These are phyloP conservation scores for Salmo trutta DNA, from an alignment of 2,797 vertebrate species.

Conservation along the genomic window DNA sequence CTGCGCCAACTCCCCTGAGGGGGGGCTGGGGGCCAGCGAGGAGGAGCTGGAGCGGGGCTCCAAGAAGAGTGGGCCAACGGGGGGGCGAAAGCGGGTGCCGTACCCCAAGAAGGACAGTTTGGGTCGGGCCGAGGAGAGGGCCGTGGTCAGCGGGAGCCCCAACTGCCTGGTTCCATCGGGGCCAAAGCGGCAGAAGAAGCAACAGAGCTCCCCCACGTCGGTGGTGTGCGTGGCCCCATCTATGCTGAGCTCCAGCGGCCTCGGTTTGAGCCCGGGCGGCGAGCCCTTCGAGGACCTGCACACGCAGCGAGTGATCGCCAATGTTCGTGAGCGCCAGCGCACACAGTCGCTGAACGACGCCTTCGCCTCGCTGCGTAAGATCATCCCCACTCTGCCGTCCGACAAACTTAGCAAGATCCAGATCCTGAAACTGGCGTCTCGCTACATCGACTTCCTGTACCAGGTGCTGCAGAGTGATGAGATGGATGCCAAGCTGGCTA, in stretches of 20 bases:
- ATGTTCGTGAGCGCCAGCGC: slow-evolving; percentile 84
- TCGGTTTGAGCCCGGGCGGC: slow-evolving; percentile 47
- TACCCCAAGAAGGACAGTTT: slow-evolving; percentile 64
- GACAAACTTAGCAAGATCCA: slow-evolving; percentile 92
- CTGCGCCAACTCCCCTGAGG: slow-evolving; percentile 82
- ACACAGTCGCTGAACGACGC: slow-evolving; percentile 88
- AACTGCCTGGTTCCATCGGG: slow-evolving; percentile 65
- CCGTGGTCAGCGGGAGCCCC: slow-evolving; percentile 62
- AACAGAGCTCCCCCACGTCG: slow-evolving; percentile 59
- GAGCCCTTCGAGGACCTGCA: slow-evolving; percentile 81
- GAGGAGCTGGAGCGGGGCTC: slow-evolving; percentile 76
- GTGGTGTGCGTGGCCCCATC: slow-evolving; percentile 65
- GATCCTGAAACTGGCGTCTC: slow-evolving; percentile 85
- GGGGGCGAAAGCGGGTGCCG: slow-evolving; percentile 75
- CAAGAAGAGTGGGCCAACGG: slow-evolving; percentile 68
- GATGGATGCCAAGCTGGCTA: slow-evolving; percentile 84
- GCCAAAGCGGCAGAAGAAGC: slow-evolving; percentile 76
- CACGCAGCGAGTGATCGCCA: slow-evolving; percentile 83
- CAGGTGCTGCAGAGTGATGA: slow-evolving; percentile 88
- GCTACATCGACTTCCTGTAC: slow-evolving; percentile 89
- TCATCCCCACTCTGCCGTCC: slow-evolving; percentile 87
- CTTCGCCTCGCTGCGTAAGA: slow-evolving; percentile 84
- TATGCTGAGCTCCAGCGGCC: slow-evolving; percentile 57
- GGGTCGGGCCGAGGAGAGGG: slow-evolving; percentile 65
- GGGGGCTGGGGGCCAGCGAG: slow-evolving; percentile 78